Conservation (phyloP, 2,888 invertebrate genomes). For the Patella depressa region DNA sequence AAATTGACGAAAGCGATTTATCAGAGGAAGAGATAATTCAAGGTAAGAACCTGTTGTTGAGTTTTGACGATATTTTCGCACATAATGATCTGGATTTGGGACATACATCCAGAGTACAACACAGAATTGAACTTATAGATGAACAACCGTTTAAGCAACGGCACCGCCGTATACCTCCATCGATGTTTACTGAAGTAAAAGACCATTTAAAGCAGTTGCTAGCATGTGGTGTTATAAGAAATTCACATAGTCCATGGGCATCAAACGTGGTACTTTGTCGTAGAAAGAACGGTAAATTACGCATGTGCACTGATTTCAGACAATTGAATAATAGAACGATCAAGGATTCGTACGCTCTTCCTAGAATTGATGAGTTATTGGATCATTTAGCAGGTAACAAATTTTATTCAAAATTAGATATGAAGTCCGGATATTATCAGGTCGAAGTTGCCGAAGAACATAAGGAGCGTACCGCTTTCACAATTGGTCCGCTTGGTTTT, state of each 20-base stretch:
- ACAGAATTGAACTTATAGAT: background rate
- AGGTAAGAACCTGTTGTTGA: background rate
- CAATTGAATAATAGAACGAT: slow-evolving; percentile 2
- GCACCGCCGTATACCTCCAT: background rate
- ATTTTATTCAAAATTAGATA: background rate
- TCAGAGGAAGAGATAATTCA: background rate
- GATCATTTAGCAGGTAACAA: background rate
- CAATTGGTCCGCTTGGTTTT: background rate
- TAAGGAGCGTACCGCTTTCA: background rate
- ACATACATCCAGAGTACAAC: background rate
- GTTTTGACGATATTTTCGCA: background rate
- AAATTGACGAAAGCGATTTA: background rate
- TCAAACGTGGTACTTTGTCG: background rate
- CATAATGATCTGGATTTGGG: background rate
- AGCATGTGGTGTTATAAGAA: background rate
- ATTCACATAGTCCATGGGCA: background rate
- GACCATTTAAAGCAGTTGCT: background rate
- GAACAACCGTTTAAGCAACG: too few relatives aligned
- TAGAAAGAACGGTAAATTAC: background rate
- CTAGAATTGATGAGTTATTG: background rate
- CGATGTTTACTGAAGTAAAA: background rate
- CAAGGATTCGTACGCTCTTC: background rate
- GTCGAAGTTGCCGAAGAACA: background rate
- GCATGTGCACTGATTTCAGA: slow-evolving; percentile 1
- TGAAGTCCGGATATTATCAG: slow-evolving; percentile 1